These are phyloP conservation scores for Caenorhabditis remanei DNA, from an alignment of 1,140 invertebrate species.

Conservation along the genomic window DNA sequence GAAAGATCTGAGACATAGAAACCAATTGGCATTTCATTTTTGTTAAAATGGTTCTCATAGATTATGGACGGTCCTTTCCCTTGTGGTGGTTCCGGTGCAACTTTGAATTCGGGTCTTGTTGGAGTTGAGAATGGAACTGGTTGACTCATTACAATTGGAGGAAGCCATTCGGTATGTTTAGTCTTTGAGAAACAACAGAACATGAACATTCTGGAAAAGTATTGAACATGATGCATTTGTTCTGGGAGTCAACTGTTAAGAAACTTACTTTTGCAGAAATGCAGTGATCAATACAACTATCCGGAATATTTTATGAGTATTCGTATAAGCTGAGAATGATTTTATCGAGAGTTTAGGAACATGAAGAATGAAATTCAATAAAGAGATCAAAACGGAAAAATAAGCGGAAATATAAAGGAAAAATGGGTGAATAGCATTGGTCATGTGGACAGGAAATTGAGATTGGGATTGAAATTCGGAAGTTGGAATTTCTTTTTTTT, in stretches of 20 bases:
- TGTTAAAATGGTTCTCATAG: not conserved
- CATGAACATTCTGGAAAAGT: not conserved
- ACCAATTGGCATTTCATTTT: not conserved
- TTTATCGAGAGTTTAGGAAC: too few species aligned
- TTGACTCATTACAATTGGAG: not conserved
- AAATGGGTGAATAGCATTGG: too few species aligned
- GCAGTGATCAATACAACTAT: too few species aligned
- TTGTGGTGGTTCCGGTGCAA: not conserved
- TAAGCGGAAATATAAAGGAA: too few species aligned
- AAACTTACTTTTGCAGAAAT: not conserved
- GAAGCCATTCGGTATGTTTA: not conserved
- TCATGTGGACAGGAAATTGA: too few species aligned
- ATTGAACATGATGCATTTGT: not conserved
- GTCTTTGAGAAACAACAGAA: not conserved
- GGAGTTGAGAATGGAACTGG: conserved; percentile 11
- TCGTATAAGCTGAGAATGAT: too few species aligned
- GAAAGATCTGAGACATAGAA: conserved; percentile 27
- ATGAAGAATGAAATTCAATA: too few species aligned
- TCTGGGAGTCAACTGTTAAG: too few species aligned
- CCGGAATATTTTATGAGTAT: too few species aligned
- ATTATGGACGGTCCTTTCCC: conserved; percentile 16
- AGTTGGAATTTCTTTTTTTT: too few species aligned
- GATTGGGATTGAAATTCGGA: too few species aligned
- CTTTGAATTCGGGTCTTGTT: conserved; percentile 11
- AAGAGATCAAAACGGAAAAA: too few species aligned